Base-by-base conservation (phyloP, 2,797 vertebrate species). In the Oophaga sylvatica region DNA sequence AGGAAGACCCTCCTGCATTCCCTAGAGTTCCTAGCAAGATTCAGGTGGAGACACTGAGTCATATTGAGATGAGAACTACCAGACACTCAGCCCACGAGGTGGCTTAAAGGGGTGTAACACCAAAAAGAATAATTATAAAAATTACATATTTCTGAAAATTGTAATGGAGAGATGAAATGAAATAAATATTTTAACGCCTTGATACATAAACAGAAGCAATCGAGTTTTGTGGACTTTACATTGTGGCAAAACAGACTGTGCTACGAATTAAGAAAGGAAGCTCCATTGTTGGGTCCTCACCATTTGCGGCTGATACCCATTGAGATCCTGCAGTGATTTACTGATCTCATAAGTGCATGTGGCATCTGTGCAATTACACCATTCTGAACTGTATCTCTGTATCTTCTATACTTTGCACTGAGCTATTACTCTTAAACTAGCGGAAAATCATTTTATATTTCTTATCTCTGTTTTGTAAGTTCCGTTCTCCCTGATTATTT, bases 391-490 rank as follows among this genome's bases (percentile, higher is more conserved):
- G 62, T 88, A 84, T 80, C 81, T 67, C 67, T 26, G 77, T 60
- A 84, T 84, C 76, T 56, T 41, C 70, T 80, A 85, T 63, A 81
- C 67, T 81, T 57, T 77, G 71, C 57, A 70, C 26, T 3, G 17
- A 80, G 68, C 70, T 67, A 84, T 88, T 80, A 67, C 53, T 80
- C 87, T 79, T 48, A 19, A 53, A 53, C 56, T 71, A 60, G 35
- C 57, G 31, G 62, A 48, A 59, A 88, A 88, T 68, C 45, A 81
- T 85, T 88, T 81, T 79, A 78, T 83, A 82, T 76, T 70, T 62
- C 76, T 84, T 71, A 87, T 84, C 87, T 84, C 29, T 88, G 45
- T 83, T 79, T 60, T 87, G 71, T 76, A 70, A 45, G n/a, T 62
- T 83, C 83, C 81, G 60, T 29, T 87, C 48, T 86, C 57, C 31